phyloP scores from a whole-genome alignment of 2,797 vertebrate genomes.

The Holocentrus rufus region DNA sequence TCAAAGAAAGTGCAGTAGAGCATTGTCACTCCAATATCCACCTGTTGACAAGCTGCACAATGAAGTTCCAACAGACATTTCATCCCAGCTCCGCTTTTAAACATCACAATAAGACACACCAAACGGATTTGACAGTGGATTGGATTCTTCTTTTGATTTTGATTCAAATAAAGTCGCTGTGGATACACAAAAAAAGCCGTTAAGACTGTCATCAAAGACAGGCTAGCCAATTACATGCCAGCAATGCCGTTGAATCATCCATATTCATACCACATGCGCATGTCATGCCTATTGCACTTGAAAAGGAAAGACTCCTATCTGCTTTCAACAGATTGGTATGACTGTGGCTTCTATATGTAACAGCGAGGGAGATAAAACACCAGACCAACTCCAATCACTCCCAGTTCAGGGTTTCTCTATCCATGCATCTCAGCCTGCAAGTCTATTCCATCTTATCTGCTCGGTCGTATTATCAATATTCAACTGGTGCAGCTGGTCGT shows the following conservation, averaged over 20 bases:
- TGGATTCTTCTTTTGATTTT: slow-evolving; percentile 62
- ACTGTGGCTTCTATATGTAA: slow-evolving; percentile 49
- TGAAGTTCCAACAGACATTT: slow-evolving; percentile 10
- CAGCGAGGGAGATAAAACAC: slow-evolving; percentile 54
- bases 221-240: slow-evolving; percentile 55
- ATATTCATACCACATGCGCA: slow-evolving; percentile 57
- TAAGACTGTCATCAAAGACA: slow-evolving; percentile 54
- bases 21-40: neutral
- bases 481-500: slow-evolving; percentile 50
- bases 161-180: slow-evolving; percentile 58
- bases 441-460: slow-evolving; percentile 33
- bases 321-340: slow-evolving; percentile 59
- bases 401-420: slow-evolving; percentile 35
- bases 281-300: slow-evolving; percentile 62
- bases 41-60: neutral
- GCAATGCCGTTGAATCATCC: slow-evolving; percentile 65
- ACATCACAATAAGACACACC: slow-evolving; percentile 53
- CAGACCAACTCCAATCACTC: slow-evolving; percentile 48
- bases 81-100: slow-evolving; percentile 47
- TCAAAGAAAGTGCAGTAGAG: neutral
- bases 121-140: slow-evolving; percentile 58
- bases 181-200: slow-evolving; percentile 49
- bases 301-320: slow-evolving; percentile 68
- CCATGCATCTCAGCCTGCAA: slow-evolving; percentile 26
- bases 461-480: slow-evolving; percentile 49